phyloP scores from a whole-genome alignment of 2,113 vertebrate species.

The Gracilinanus agilis region DNA sequence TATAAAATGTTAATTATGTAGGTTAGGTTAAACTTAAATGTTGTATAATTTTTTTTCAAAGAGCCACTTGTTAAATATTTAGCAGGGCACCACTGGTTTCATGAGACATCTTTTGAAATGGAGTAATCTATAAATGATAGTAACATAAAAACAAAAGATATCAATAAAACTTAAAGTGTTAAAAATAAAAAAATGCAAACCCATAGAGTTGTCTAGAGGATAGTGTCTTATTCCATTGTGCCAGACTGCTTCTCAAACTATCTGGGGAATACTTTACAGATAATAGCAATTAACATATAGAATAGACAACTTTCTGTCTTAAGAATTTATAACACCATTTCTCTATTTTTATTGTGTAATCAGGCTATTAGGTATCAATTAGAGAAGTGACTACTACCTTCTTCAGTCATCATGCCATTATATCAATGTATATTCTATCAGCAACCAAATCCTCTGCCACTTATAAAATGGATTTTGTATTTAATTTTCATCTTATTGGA shows the following conservation, averaged over 20 bases:
- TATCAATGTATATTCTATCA: neutral
- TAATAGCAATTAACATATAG: neutral
- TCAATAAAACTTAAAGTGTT: neutral
- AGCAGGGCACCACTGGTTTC: too few relatives aligned
- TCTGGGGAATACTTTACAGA: neutral
- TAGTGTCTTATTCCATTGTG: neutral
- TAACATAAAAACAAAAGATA: neutral
- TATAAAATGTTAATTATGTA: neutral
- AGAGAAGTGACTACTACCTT: neutral
- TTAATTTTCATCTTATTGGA: neutral
- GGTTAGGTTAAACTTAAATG: neutral
- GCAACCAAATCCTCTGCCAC: neutral
- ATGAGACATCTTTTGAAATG: neutral
- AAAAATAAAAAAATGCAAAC: neutral
- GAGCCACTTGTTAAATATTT: neutral
- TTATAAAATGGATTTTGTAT: neutral
- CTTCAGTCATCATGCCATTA: neutral
- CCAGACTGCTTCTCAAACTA: neutral
- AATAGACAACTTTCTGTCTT: neutral
- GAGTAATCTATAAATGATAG: neutral
- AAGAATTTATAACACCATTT: neutral
- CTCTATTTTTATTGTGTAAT: neutral
- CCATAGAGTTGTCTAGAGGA: neutral
- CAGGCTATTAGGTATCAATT: neutral
- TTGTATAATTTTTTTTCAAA: neutral